A percentile compares a stretch with the other conserved stretches of the same genome.
phyloP scores from a whole-genome alignment of 1,140 invertebrate genomes.

The Diuraphis noxia region DNA sequence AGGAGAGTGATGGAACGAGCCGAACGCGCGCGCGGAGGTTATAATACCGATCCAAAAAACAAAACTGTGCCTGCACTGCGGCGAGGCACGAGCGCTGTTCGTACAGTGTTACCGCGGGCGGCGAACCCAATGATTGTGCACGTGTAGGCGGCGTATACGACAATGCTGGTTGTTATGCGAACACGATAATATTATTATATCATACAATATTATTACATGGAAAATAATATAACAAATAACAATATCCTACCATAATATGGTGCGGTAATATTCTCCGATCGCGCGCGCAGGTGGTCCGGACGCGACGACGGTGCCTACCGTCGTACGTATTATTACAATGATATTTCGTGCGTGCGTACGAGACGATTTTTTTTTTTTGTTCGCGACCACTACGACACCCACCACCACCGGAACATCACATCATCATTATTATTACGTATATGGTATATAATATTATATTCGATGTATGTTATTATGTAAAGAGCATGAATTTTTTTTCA shows the following conservation, averaged over 20 bases:
- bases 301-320: slow-evolving; percentile 21
- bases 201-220: neutral
- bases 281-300: slow-evolving; percentile 39
- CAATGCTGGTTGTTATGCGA: too few relatives aligned
- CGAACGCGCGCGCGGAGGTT: neutral
- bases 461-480: neutral
- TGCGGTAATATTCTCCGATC: slow-evolving; percentile 22
- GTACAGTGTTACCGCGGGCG: slow-evolving; percentile 42
- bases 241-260: neutral
- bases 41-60: slow-evolving; percentile 34
- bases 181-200: neutral
- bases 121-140: slow-evolving; percentile 20
- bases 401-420: neutral
- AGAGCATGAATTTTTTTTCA: neutral
- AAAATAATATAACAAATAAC: neutral
- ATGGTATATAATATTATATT: neutral
- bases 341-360: neutral
- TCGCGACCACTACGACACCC: neutral
- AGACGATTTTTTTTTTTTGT: neutral
- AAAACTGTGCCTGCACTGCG: slow-evolving; percentile 43
- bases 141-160: neutral
- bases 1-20: neutral
- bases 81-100: neutral
- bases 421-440: neutral
- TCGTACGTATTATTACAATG: neutral